Conservation (phyloP, 2,888 invertebrate species). For the Lepeophtheirus nordmannii region DNA sequence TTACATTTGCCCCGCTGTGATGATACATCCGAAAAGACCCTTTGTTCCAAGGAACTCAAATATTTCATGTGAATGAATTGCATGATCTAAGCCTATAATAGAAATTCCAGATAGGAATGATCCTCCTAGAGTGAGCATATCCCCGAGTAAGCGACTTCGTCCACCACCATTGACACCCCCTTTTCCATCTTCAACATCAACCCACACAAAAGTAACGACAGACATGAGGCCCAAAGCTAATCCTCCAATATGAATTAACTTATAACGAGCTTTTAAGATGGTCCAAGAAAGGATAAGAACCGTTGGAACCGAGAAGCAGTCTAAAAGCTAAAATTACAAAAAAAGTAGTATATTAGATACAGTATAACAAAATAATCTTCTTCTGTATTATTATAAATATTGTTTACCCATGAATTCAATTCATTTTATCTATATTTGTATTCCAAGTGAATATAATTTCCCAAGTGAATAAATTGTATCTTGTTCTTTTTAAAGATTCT, state of each 20-base stretch:
- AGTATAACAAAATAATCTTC: background rate
- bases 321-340: conserved; percentile 57
- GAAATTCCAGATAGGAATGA: conserved; percentile 61
- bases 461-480: too few relatives aligned
- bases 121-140: conserved; percentile 60
- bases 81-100: conserved; percentile 62
- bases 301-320: conserved; percentile 68
- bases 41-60: conserved; percentile 66
- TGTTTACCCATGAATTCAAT: too few relatives aligned
- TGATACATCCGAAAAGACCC: conserved; percentile 47
- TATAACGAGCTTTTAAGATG: conserved; percentile 56
- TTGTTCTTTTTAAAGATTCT: too few relatives aligned
- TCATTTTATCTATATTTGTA: too few relatives aligned
- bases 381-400: too few relatives aligned
- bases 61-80: conserved; percentile 57
- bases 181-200: conserved; percentile 48
- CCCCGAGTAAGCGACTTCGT: conserved; percentile 60
- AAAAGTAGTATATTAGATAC: conserved; percentile 31
- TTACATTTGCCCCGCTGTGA: conserved; percentile 62
- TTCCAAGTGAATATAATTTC: too few relatives aligned
- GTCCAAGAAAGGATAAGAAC: conserved; percentile 60
- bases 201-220: conserved; percentile 64
- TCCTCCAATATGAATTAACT: conserved; percentile 58
- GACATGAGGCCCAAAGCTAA: conserved; percentile 64
- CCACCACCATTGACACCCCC: conserved; percentile 32